These are phyloP conservation scores for Auanema sp. DNA, from an alignment of 2,888 invertebrate species.

Conservation along the genomic window DNA sequence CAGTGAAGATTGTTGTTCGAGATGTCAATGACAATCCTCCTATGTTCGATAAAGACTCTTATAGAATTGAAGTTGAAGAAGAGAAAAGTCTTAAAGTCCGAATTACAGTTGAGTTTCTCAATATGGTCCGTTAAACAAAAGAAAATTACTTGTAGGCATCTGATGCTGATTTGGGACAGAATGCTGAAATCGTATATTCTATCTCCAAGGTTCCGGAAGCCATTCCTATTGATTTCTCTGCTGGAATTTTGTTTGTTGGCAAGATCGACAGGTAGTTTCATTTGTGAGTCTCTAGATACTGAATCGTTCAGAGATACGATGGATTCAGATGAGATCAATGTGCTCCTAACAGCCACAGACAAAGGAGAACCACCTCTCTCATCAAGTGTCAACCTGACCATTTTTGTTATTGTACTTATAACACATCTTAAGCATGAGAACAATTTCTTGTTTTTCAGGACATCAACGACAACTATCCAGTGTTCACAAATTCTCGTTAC, in stretches of 20 bases:
- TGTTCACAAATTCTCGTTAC: slow-evolving; percentile 36
- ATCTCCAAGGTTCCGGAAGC: slow-evolving; percentile 23
- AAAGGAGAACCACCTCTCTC: slow-evolving; percentile 27
- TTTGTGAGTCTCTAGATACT: not conserved
- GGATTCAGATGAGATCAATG: slow-evolving; percentile 22
- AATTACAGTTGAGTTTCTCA: slow-evolving; percentile 22
- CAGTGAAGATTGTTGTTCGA: slow-evolving; percentile 45
- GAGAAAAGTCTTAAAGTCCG: slow-evolving; percentile 32
- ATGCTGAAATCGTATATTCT: slow-evolving; percentile 27
- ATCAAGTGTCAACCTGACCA: not conserved
- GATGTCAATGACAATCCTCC: slow-evolving; percentile 63
- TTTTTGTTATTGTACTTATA: not conserved
- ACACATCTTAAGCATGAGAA: too few species aligned
- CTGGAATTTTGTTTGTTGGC: slow-evolving; percentile 39
- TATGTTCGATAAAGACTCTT: slow-evolving; percentile 32
- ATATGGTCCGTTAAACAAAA: not conserved
- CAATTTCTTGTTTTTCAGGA: too few species aligned
- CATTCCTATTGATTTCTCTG: slow-evolving; percentile 33
- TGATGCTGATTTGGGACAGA: slow-evolving; percentile 29
- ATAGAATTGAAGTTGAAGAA: slow-evolving; percentile 28
- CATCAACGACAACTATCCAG: slow-evolving; percentile 38
- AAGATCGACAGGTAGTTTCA: slow-evolving; percentile 22
- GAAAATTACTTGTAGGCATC: slow-evolving; percentile 14
- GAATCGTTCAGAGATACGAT: slow-evolving; percentile 23
- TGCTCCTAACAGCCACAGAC: slow-evolving; percentile 34